Evolutionary conservation across 2,797 vertebrate species (phyloP), one percentile per base, ranked within the genome.

Genomic region (Leptodactylus fallax): DNA sequence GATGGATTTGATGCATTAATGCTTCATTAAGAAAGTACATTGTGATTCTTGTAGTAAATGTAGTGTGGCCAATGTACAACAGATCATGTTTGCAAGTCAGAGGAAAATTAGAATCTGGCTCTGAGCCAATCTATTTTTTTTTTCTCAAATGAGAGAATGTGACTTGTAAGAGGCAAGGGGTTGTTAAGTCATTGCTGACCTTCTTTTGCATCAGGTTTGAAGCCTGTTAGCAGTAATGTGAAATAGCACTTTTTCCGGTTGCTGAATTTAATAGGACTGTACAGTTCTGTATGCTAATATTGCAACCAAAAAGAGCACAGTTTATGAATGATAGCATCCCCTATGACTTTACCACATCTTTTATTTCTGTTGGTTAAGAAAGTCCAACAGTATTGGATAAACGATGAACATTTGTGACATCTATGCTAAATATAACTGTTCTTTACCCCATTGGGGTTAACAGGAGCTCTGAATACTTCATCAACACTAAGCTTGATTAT

Each of bases 181-280:
- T 80, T 88, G 87, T 88, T 85, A 88, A 88, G 87, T 80, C 87
- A 85, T 80, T 27, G 87, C 87, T 88, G 87, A 88, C 87, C 87
- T 88, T 88, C 60, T 84, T 88, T 88, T 88, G 82, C 76, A 88
- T 88, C 82, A 80, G 82, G 53, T 88, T 85, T 88, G 87, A 88
- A 88, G 87, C 87, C 82, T 85, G 87, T 85, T 88, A 88, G 87
- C 83, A 61, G 77, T 88, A 88, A 88, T 88, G 53, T 69, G 76
- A 84, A 88, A 84, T 72, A 88, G 87, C 87, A 88, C 76, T 71
- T 88, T 65, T 88, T 84, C 60, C 81, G 53, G 87, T 36, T 55
- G 71, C 77, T 88, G 81, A 84, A 27, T 88, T 58, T 88, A 88
- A 88, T 88, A 84, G 82, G 87, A 71, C 55, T 63, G 87, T 88